phyloP scores from a whole-genome alignment of 2,113 vertebrate species.

The Cyrtonyx montezumae region DNA sequence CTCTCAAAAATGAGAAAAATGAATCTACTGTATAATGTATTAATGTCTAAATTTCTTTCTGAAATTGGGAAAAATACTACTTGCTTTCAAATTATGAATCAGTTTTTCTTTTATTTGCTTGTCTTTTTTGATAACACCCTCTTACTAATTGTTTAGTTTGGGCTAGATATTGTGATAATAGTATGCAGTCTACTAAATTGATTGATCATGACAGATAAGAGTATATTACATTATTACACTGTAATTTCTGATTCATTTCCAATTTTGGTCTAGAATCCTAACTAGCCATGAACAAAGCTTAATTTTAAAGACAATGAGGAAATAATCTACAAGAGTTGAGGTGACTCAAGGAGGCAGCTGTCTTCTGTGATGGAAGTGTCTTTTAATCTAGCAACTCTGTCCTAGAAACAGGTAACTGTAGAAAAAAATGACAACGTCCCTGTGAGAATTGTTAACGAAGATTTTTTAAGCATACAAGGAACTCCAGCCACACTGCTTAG shows the following conservation, averaged over 20 bases:
- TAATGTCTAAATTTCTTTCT: neutral
- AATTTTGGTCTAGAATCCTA: neutral
- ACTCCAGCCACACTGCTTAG: neutral
- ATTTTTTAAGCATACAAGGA: neutral
- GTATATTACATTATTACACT: neutral
- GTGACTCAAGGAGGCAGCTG: neutral
- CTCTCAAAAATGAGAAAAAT: neutral
- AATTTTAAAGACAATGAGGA: neutral
- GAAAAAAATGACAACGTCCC: neutral
- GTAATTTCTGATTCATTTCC: neutral
- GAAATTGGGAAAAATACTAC: neutral
- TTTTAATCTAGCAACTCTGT: neutral
- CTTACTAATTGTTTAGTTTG: neutral
- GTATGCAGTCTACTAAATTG: neutral
- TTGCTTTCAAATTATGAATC: neutral
- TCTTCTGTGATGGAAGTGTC: neutral
- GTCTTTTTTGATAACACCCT: neutral
- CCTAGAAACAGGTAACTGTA: neutral
- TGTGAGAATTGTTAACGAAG: neutral
- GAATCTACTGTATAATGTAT: neutral
- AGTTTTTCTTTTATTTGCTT: rapidly evolving
- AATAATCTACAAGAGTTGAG: neutral
- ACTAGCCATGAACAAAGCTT: neutral
- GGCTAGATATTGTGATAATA: neutral
- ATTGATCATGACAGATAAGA: neutral